Conservation (phyloP, 2,888 invertebrate genomes). For the Myopa tessellatipennis region DNA sequence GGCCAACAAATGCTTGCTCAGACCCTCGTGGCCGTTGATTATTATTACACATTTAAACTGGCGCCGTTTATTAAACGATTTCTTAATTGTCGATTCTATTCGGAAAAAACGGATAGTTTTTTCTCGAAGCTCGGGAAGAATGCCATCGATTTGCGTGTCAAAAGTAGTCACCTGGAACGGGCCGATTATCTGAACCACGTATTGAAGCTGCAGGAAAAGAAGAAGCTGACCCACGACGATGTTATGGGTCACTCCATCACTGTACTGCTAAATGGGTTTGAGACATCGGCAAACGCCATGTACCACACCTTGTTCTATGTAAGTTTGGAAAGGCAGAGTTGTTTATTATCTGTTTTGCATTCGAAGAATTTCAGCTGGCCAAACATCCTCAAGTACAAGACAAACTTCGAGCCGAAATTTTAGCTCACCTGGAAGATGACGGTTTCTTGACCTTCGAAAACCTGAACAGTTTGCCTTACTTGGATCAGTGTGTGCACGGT, state of each 20-base stretch:
- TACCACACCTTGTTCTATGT: conserved; percentile 57
- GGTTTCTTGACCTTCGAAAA: conserved; percentile 53
- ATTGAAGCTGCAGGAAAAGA: conserved; percentile 57
- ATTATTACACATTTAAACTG: conserved; percentile 52
- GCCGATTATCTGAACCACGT: conserved; percentile 61
- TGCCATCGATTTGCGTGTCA: conserved; percentile 55
- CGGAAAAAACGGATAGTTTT: conserved; percentile 73
- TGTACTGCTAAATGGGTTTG: conserved; percentile 62
- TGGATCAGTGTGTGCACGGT: conserved; percentile 59
- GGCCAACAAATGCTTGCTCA: conserved; percentile 51
- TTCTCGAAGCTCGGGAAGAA: conserved; percentile 56
- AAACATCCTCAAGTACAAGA: conserved; percentile 53
- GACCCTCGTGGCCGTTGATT: conserved; percentile 50
- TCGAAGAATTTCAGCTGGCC: conserved; percentile 49
- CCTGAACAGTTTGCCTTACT: conserved; percentile 55
- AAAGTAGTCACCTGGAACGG: conserved; percentile 46
- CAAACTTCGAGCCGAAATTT: conserved; percentile 55
- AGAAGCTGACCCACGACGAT: conserved; percentile 55
- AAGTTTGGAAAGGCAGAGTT: conserved; percentile 35
- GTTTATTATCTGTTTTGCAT: too few species aligned
- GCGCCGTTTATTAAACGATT: conserved; percentile 53
- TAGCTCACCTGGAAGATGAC: conserved; percentile 43
- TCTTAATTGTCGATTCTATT: conserved; percentile 52
- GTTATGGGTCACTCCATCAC: conserved; percentile 60
- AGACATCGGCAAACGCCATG: conserved; percentile 59